Evolutionary conservation across 30 jellyfish, hydroid and myxozoan genomes (phyloP).

Genomic region (Hydractinia symbiolongicarpus): DNA sequence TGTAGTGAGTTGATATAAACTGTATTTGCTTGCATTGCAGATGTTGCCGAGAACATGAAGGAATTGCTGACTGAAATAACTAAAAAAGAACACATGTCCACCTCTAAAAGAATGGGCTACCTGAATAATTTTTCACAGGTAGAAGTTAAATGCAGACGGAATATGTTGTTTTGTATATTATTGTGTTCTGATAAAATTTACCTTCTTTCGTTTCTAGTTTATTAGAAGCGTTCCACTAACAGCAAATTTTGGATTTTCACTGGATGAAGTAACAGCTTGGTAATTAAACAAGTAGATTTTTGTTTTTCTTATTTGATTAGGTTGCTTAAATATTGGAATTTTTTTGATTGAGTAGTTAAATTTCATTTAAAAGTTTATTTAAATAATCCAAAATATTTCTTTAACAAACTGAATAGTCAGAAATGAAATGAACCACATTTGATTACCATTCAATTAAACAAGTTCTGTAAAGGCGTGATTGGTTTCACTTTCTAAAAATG

Average conservation of each 20-base stretch:
- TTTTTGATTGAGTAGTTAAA: not conserved
- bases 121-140: conserved; percentile 95
- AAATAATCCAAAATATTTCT: no score
- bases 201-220: conserved; percentile 44
- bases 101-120: conserved; percentile 90
- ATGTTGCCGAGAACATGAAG: conserved; percentile 80
- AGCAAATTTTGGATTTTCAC: conserved; percentile 77
- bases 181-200: not conserved
- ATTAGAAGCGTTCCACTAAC: conserved; percentile 80
- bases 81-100: conserved; percentile 83
- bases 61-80: conserved; percentile 84
- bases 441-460: no score
- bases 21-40: conserved; percentile 18
- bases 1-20: not conserved
- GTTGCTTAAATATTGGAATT: not conserved
- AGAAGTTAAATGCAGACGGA: not conserved
- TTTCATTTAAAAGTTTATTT: no score
- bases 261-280: conserved; percentile 72
- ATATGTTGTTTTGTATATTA: not conserved
- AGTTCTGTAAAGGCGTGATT: no score
- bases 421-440: no score
- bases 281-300: conserved; percentile 8
- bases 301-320: not conserved
- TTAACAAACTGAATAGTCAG: no score
- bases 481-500: no score